These are phyloP conservation scores for Macaria liturata DNA, from an alignment of 2,888 invertebrate species.

Conservation along the genomic window DNA sequence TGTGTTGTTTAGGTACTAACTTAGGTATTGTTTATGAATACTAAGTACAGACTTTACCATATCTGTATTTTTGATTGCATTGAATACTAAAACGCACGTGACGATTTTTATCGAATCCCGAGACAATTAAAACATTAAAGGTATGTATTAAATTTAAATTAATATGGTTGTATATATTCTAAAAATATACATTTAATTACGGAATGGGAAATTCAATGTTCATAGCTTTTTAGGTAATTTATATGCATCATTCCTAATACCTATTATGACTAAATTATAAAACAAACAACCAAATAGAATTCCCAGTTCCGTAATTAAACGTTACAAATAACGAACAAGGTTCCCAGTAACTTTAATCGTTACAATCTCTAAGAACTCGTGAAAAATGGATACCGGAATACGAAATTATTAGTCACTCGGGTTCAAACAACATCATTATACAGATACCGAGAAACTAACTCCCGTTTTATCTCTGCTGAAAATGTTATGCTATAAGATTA, in stretches of 20 bases:
- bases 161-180: neutral
- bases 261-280: neutral
- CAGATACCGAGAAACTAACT: constrained; percentile 17
- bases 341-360: constrained; percentile 20
- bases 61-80: constrained; percentile 14
- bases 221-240: neutral
- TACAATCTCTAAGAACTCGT: constrained; percentile 20
- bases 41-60: constrained; percentile 13
- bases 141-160: neutral
- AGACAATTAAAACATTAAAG: neutral
- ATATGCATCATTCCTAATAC: neutral
- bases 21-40: constrained; percentile 8
- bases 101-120: neutral
- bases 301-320: constrained; percentile 2
- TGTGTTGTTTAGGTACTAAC: constrained; percentile 7
- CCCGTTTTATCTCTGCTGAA: constrained; percentile 12
- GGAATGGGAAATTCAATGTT: too few species aligned
- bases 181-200: too few species aligned
- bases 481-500: neutral
- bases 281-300: neutral
- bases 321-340: constrained; percentile 15
- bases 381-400: constrained; percentile 29
- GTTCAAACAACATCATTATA: constrained; percentile 36
- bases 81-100: constrained; percentile 6
- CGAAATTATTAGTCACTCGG: constrained; percentile 44